Percentiles rank a stretch among this genome's conserved stretches.
phyloP scores from a whole-genome alignment of 92 coral and sea anemone species.

The Actinostola sp. region DNA sequence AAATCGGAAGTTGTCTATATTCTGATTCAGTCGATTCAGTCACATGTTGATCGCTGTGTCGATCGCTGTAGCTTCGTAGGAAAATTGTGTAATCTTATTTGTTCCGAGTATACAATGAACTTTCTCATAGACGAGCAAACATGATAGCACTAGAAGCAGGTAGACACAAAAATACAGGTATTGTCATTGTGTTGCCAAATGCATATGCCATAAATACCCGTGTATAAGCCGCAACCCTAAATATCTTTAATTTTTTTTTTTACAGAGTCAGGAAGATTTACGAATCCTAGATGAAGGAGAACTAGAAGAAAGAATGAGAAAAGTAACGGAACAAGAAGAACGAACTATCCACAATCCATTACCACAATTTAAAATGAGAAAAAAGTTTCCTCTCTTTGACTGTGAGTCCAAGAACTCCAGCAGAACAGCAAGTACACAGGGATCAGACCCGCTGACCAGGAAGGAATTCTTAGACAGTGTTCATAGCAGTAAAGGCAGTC shows the following conservation, averaged over 20 bases:
- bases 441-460: conserved; percentile 68
- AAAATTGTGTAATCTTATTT: too few relatives aligned
- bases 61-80: too few relatives aligned
- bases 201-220: too few relatives aligned
- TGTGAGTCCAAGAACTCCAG: conserved; percentile 74
- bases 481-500: conserved; percentile 78
- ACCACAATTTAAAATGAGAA: conserved; percentile 22
- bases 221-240: too few relatives aligned
- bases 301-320: conserved; percentile 62
- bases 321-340: conserved; percentile 36
- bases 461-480: conserved; percentile 71
- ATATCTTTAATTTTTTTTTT: background rate
- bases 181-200: too few relatives aligned
- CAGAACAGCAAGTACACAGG: conserved; percentile 62
- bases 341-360: conserved; percentile 30
- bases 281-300: conserved; percentile 68
- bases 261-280: conserved; percentile 86
- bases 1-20: too few relatives aligned
- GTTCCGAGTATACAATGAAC: too few relatives aligned
- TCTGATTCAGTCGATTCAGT: too few relatives aligned
- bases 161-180: too few relatives aligned
- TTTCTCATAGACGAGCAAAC: too few relatives aligned
- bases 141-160: too few relatives aligned
- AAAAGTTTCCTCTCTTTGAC: conserved; percentile 48
- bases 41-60: too few relatives aligned